Percentiles rank a stretch among this genome's conserved stretches.
These are phyloP conservation scores for Bombus pascuorum DNA, from an alignment of 1,140 invertebrate genomes.

Conservation along the genomic window DNA sequence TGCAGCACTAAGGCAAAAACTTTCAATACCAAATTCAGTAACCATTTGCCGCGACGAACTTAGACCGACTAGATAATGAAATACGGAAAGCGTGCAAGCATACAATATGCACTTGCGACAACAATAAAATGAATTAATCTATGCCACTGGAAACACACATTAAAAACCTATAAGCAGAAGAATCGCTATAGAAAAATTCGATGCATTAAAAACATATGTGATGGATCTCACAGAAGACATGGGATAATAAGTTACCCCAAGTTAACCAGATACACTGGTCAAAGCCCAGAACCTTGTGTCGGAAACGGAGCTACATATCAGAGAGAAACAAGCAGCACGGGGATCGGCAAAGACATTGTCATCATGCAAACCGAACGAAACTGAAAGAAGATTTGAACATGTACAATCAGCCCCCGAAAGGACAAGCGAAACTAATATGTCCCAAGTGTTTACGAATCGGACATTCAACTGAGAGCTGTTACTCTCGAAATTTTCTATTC, in stretches of 20 bases:
- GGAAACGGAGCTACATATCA: too few species aligned
- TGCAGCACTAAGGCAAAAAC: fast-evolving
- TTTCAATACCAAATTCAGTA: too few species aligned
- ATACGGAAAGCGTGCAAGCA: too few species aligned
- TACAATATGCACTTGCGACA: fast-evolving
- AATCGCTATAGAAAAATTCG: fast-evolving
- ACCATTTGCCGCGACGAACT: fast-evolving
- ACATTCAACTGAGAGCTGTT: too few species aligned
- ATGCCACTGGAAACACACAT: fast-evolving
- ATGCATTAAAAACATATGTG: fast-evolving
- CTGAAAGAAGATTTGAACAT: too few species aligned
- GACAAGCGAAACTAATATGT: too few species aligned
- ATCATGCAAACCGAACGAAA: fast-evolving
- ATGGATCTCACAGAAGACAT: fast-evolving
- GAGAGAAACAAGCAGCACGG: fast-evolving
- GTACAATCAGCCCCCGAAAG: fast-evolving
- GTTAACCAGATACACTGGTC: too few species aligned
- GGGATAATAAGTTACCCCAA: too few species aligned
- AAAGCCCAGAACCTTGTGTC: fast-evolving
- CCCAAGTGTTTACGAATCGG: too few species aligned
- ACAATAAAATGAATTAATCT: too few species aligned
- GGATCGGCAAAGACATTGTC: too few species aligned
- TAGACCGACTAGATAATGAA: fast-evolving
- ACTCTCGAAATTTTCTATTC: too few species aligned
- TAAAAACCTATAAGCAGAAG: fast-evolving